These are phyloP conservation scores for Coelopa pilipes DNA, from an alignment of 2,888 invertebrate species.

Conservation along the genomic window DNA sequence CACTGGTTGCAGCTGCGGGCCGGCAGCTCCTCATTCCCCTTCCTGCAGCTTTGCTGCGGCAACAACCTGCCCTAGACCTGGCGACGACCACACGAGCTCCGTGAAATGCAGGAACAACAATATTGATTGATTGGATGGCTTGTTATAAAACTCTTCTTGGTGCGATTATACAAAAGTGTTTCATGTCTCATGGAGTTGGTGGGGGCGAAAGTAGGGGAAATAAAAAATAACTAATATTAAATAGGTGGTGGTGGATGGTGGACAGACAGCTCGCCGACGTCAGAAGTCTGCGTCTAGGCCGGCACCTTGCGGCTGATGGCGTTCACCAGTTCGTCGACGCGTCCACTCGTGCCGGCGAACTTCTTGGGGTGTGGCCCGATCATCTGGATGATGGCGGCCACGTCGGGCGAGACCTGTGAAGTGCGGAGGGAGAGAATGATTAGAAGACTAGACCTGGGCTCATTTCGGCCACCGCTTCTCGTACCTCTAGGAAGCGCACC, in stretches of 20 bases:
- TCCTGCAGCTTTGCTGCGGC: constrained; percentile 40
- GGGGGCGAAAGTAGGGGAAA: too few species aligned
- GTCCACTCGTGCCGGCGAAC: constrained; percentile 82
- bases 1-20: constrained; percentile 85
- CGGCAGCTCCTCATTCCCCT: constrained; percentile 52
- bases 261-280: too few species aligned
- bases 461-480: constrained; percentile 32
- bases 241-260: too few species aligned
- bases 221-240: too few species aligned
- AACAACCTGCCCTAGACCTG: constrained; percentile 1
- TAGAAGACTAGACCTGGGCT: not conserved
- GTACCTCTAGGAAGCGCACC: constrained; percentile 69
- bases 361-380: constrained; percentile 87
- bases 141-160: not conserved
- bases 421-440: constrained; percentile 1
- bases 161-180: not conserved
- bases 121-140: constrained; percentile 16
- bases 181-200: too few species aligned
- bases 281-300: constrained; percentile 51
- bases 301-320: constrained; percentile 76
- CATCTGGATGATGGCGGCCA: constrained; percentile 89
- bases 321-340: constrained; percentile 84
- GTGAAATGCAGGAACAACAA: not conserved
- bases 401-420: constrained; percentile 84
- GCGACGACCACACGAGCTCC: not conserved